Evolutionary conservation across 1,140 invertebrate genomes (phyloP), one percentile per base, ranked within the genome.

Genomic region (Solenopsis invicta): DNA sequence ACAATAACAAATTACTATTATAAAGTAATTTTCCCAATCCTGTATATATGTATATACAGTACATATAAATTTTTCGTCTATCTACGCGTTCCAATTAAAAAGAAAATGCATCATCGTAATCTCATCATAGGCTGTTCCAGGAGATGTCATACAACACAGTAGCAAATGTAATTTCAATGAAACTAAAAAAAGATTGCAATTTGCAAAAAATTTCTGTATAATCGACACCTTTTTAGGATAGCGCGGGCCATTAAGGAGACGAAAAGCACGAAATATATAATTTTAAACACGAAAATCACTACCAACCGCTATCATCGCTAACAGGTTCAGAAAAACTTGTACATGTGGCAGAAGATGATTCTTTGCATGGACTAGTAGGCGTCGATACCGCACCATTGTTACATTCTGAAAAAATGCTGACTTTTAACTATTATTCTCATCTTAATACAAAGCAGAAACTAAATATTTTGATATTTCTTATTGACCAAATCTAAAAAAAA

Each of bases 281-380:
- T 56, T 61, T 66, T 52, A 13, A 56, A 21, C 45, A 56, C 12
- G 37, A 37, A 75, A 59, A 50, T 72, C 8, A 13, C 10, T 59
- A 89, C 91, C 75, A 72, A 92, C 92, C 88, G 71, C 92, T 92
- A 13, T 92, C 92, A 21, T 91, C 90, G 50, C 91, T 92, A 16
- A 71, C 54, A 67, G 91, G 86, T 64, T 91, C 91, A 18, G 91
- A 91, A 10, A 82, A 92, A 61, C 85, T 91, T 41, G 61, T 64
- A 18, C 21, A 62, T 10, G 34, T 62, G 24, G 78, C 52, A 48
- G 48, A 77, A 52, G 29, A 61, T 18, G 45, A 74, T 59, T 91
- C 90, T 34, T 89, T 91, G 29, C 62, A 89, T 18, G 90, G 88
- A 71, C 90, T 91, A 24, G 90, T 89, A 56, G 94, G 92, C 12